Conservation (phyloP, 2,113 vertebrate genomes). For the Calyptomena viridis region DNA sequence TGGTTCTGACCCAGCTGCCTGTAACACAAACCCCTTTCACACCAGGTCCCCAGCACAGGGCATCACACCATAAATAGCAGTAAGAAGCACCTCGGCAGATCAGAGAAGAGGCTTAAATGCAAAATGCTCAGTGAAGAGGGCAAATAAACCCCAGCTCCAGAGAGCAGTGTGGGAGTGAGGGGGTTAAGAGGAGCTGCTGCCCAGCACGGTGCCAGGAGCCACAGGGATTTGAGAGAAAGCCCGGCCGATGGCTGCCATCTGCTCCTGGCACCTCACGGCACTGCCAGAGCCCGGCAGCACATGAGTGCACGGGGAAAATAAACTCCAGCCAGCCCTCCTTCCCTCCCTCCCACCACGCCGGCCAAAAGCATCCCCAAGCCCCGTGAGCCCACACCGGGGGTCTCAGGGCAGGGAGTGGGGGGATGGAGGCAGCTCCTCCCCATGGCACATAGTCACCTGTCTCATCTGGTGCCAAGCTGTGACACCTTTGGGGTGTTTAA, state of each 20-base stretch:
- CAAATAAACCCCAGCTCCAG: fast-evolving
- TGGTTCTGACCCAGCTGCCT: neutral
- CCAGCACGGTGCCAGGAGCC: conserved; percentile 52
- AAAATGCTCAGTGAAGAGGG: neutral
- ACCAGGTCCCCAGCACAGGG: fast-evolving
- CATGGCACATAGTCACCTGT: neutral
- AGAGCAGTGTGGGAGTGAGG: neutral
- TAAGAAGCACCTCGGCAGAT: fast-evolving
- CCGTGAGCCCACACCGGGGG: fast-evolving
- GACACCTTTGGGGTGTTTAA: neutral
- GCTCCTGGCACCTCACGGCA: conserved; percentile 15
- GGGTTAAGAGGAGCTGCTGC: conserved; percentile 26
- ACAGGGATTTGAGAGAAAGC: neutral
- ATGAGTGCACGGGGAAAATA: neutral
- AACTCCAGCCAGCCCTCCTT: neutral
- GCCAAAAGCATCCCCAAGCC: neutral
- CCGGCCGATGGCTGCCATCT: conserved; percentile 60
- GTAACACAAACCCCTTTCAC: neutral
- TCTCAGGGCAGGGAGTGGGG: neutral
- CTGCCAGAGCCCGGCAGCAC: neutral
- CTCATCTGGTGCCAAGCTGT: neutral
- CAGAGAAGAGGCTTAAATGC: neutral
- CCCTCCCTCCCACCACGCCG: fast-evolving
- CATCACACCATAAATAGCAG: neutral
- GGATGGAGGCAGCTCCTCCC: neutral